Evolutionary conservation across 1,140 invertebrate genomes (phyloP), one percentile per base, ranked within the genome.

Genomic region (Neelides sp.): DNA sequence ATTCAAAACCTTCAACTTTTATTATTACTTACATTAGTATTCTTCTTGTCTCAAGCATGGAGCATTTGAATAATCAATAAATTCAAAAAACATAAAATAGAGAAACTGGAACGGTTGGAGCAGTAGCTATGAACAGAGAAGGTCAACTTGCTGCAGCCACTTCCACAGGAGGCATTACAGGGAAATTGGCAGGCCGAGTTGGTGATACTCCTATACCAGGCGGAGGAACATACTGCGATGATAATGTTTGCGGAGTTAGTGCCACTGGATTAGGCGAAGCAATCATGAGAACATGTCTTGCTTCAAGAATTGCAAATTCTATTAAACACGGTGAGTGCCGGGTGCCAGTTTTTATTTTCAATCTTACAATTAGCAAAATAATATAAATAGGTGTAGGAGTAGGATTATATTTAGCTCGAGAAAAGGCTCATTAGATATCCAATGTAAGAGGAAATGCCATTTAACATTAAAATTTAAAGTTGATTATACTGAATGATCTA

Each of bases 201-300:
- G 71, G 72, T 1, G 72, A 74, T 50, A 66, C 66, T 34, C 71
- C 72, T 24, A 54, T 70, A 19, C 60, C 44, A 66, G 82, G 81
- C 32, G 73, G 74, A 59, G 82, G 82, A 20, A 82, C 79, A 13
- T 84, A 80, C 67, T 78, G 78, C 39, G 80, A 84, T 64, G 76
- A 83, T 65, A 57, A 66, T 19, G 63, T 76, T 45, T 82, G 80
- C 2, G 80, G 78, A 5, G 77, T 83, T 5, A 85, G 82, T 1
- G 77, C 78, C 1, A 86, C 83, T 27, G 83, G 83, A 10, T 76
- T 82, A 66, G 83, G 83, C 7, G 83, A 86, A 68, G 74, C 78
- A 7, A 83, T 86, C 34, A 71, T 82, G 48, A 77, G 77, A 62
- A 77, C 74, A 50, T 84, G 82, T 67, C 68, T 88, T 8, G 79